Conservation (phyloP, 2,797 vertebrate genomes). For the Centropyge bicolor region DNA sequence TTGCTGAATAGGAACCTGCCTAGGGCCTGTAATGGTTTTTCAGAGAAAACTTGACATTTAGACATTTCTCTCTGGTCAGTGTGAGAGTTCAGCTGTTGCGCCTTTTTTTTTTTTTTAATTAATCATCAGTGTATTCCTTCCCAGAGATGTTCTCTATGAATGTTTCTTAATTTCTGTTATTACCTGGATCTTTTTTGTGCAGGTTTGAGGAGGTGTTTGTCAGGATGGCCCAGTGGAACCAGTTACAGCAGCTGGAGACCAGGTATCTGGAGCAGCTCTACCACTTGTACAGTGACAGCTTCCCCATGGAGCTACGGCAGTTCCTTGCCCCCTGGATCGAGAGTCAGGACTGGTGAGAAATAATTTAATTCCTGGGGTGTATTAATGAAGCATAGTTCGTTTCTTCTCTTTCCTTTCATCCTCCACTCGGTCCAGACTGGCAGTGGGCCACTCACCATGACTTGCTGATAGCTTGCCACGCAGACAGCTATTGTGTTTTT, state of each 20-base stretch:
- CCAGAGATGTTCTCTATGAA: background rate
- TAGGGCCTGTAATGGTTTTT: slow-evolving; percentile 39
- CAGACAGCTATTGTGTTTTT: slow-evolving; percentile 11
- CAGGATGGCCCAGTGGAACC: slow-evolving; percentile 99
- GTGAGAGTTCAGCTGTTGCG: background rate
- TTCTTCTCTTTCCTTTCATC: slow-evolving; percentile 1
- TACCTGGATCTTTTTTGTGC: background rate
- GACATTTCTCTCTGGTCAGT: slow-evolving; percentile 29
- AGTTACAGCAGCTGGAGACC: slow-evolving; percentile 98
- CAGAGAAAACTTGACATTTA: slow-evolving; percentile 48
- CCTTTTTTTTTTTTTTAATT: background rate
- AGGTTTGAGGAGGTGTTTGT: slow-evolving; percentile 63
- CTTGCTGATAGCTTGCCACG: background rate
- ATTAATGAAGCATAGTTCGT: slow-evolving; percentile 1
- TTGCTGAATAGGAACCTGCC: slow-evolving; percentile 33
- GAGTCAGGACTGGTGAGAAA: slow-evolving; percentile 95
- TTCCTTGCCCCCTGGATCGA: slow-evolving; percentile 99
- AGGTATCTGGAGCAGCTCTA: slow-evolving; percentile 98
- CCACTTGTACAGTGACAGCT: slow-evolving; percentile 98
- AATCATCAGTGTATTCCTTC: background rate
- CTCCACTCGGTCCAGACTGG: slow-evolving; percentile 7
- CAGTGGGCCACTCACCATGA: slow-evolving; percentile 20
- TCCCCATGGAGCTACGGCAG: slow-evolving; percentile 98
- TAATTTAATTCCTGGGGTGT: background rate
- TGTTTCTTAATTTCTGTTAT: background rate